These are phyloP conservation scores for Seira musarum DNA, from an alignment of 2,888 invertebrate genomes.

Conservation along the genomic window DNA sequence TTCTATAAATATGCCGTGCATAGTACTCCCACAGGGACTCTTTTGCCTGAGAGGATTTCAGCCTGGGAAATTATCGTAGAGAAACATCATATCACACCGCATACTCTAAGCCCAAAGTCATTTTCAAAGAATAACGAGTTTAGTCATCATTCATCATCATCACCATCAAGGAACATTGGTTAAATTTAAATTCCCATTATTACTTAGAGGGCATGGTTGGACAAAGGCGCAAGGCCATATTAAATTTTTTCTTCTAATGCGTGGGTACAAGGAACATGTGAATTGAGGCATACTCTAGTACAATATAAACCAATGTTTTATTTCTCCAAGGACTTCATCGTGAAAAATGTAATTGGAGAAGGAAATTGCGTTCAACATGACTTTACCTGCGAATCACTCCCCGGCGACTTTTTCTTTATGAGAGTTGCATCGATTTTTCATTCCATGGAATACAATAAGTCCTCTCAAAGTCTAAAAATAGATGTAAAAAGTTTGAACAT, in stretches of 20 bases:
- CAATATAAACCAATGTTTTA: not conserved
- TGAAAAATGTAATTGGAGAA: not conserved
- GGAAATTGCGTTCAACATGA: slow-evolving; percentile 3
- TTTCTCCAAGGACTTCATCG: not conserved
- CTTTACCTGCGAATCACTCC: slow-evolving; percentile 13
- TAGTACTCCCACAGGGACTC: not conserved
- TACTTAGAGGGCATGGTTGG: not conserved
- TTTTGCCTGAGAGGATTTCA: not conserved
- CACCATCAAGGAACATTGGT: slow-evolving; percentile 13
- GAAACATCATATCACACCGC: not conserved
- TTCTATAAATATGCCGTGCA: not conserved
- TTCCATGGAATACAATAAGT: not conserved
- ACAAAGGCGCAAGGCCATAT: not conserved
- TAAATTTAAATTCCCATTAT: slow-evolving; percentile 35
- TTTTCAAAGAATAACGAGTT: not conserved
- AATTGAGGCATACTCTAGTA: too few relatives aligned
- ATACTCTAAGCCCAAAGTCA: not conserved
- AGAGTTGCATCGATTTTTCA: slow-evolving; percentile 24
- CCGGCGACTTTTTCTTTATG: slow-evolving; percentile 15
- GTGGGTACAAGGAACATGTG: too few relatives aligned
- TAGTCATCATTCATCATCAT: slow-evolving; percentile 49
- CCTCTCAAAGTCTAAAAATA: not conserved
- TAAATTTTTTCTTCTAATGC: too few relatives aligned
- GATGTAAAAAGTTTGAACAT: not conserved
- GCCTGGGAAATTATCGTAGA: not conserved